Base-by-base conservation (phyloP, 1,140 invertebrate species). In the Meteorus sp. region DNA sequence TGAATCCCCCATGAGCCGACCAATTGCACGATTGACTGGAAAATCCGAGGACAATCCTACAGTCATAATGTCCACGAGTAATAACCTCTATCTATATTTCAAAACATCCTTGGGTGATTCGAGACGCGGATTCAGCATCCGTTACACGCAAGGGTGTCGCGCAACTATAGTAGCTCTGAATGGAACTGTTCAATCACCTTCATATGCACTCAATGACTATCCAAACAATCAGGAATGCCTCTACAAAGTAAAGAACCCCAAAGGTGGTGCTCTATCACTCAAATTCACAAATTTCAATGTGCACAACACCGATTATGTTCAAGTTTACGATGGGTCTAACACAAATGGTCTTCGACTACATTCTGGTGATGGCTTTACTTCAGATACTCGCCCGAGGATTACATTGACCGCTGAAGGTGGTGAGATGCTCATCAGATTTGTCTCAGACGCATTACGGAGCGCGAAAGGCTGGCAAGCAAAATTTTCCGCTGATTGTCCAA, bases 401-500 rank as follows among this genome's bases (percentile, higher is more conserved):
- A 95, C 93, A 7, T 77, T 97, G 62, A 96, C 94, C 7, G 93
- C 94, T 29, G 92, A 93, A 23, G 94, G 92, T 67, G 93, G 94
- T 15, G 91, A 95, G 77, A 92, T 97, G 89, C 77, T 94, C 3
- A 82, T 97, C 47, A 84, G 92, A 69, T 97, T 97, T 76, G 84
- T 86, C 15, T 91, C 92, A 27, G 94, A 97, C 81, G 91, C 94
- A 23, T 76, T 97, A 44, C 89, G 94, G 69, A 91, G 88, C 71
- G 86, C 85, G 43, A 82, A 23, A 2, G 91, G 95, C 60, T 97
- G 93, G 92, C 88, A 90, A 75, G 92, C 94, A 19, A 90, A 88
- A 11, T 98, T 94, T 78, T 96, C 93, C 63, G 93, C 94, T 67
- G 95, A 97, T 81, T 98, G 95, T 77, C 93, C 94, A 3, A 80